A percentile compares a stretch with the other conserved stretches of the same genome.
Evolutionary conservation across 2,797 vertebrate genomes (phyloP).

Genomic region (Manis pentadactyla): DNA sequence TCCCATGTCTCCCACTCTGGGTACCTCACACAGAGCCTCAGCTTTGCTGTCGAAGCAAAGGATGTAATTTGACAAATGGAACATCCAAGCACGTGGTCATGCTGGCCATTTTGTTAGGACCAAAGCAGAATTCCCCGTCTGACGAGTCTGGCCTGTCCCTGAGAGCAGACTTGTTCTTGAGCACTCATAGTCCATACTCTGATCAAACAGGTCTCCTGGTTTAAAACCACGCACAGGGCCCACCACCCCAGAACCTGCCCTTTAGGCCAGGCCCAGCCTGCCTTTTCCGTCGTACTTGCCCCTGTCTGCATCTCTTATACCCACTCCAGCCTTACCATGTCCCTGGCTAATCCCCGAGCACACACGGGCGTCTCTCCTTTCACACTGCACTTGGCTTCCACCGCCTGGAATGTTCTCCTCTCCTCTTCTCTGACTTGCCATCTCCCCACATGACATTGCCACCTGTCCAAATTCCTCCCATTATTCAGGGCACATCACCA

Average conservation of each 20-base stretch:
- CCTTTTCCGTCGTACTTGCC: background rate
- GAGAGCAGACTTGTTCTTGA: background rate
- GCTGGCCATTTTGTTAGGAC: slow-evolving; percentile 78
- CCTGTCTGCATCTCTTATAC: background rate
- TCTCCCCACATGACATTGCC: fast-evolving
- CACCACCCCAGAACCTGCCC: background rate
- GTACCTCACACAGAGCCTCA: slow-evolving; percentile 74
- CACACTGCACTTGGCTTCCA: background rate
- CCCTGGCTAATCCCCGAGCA: background rate
- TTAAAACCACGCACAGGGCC: fast-evolving
- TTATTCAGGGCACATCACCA: background rate
- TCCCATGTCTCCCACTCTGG: slow-evolving; percentile 61
- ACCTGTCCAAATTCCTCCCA: background rate
- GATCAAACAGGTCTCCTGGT: background rate
- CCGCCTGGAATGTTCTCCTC: background rate
- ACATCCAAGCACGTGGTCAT: slow-evolving; percentile 65
- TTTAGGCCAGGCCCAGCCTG: background rate
- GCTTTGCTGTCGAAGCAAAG: slow-evolving; percentile 75
- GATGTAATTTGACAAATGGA: slow-evolving; percentile 80
- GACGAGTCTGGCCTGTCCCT: background rate
- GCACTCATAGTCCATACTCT: background rate
- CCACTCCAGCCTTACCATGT: background rate
- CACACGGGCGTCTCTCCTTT: background rate
- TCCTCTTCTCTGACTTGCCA: background rate
- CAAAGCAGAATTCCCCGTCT: slow-evolving; percentile 64